phyloP scores from a whole-genome alignment of 1,140 invertebrate species.

The Orius insidiosus region DNA sequence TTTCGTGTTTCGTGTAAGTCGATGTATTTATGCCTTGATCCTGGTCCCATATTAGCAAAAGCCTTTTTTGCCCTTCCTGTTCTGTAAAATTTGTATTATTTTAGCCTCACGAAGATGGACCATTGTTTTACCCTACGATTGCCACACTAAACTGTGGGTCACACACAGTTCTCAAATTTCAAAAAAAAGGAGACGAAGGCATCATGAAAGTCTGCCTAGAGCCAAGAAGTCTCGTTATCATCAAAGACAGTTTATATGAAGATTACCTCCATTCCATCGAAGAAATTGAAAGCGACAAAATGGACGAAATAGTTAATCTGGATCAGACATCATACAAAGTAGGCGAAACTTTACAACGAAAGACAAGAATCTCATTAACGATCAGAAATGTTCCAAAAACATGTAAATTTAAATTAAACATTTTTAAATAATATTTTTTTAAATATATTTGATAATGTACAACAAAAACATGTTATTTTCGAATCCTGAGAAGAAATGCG shows the following conservation, averaged over 20 bases:
- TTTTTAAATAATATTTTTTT: constrained; percentile 27
- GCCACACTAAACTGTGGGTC: constrained; percentile 85
- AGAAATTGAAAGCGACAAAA: constrained; percentile 48
- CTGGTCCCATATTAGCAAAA: too few species aligned
- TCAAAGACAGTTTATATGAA: constrained; percentile 68
- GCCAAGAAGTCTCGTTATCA: constrained; percentile 69
- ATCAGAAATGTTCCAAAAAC: constrained; percentile 87
- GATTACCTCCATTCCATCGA: constrained; percentile 79
- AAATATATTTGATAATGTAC: too few species aligned
- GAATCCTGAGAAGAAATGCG: too few species aligned
- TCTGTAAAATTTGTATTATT: too few species aligned
- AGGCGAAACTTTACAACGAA: constrained; percentile 38
- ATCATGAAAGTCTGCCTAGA: constrained; percentile 47
- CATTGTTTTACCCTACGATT: constrained; percentile 81
- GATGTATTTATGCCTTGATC: too few species aligned
- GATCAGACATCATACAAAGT: constrained; percentile 37
- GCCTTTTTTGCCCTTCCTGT: too few species aligned
- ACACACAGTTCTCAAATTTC: constrained; percentile 75
- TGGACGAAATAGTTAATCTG: constrained; percentile 52
- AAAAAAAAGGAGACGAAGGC: constrained; percentile 30
- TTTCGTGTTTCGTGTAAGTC: too few species aligned
- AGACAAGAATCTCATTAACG: constrained; percentile 73
- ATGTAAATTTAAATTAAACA: constrained; percentile 53
- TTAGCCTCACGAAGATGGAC: constrained; percentile 84
- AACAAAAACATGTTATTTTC: too few species aligned